Percentiles rank a stretch among this genome's conserved stretches.
phyloP scores from a whole-genome alignment of 2,797 vertebrate species.

The Enteromius trimaculatus region DNA sequence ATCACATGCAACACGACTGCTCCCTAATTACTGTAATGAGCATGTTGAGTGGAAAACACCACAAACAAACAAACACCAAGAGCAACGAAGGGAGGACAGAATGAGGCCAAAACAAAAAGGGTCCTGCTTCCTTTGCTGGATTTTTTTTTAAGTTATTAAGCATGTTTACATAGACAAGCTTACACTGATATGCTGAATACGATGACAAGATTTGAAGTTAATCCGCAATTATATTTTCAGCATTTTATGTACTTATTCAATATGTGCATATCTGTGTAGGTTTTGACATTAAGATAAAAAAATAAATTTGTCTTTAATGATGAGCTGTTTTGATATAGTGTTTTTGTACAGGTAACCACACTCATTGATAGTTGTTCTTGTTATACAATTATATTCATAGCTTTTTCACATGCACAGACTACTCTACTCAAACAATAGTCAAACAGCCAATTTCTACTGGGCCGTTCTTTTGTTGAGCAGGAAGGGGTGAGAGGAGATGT shows the following conservation, averaged over 20 bases:
- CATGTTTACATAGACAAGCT: background rate
- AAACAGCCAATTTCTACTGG: conserved; percentile 54
- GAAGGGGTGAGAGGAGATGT: conserved; percentile 34
- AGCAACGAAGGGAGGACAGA: background rate
- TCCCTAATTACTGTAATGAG: conserved; percentile 34
- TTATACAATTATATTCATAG: background rate
- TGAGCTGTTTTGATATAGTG: background rate
- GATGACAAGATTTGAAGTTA: background rate
- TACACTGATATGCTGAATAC: background rate
- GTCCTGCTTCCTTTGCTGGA: background rate
- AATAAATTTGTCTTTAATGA: background rate
- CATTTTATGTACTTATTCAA: background rate
- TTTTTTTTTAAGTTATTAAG: conserved; percentile 9
- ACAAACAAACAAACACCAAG: conserved; percentile 35
- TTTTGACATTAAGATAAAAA: background rate
- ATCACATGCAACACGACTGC: conserved; percentile 38
- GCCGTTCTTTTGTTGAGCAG: conserved; percentile 61
- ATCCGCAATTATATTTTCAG: background rate
- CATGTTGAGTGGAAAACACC: conserved; percentile 34
- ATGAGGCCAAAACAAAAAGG: conserved; percentile 8
- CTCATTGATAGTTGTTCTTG: background rate
- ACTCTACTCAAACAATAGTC: background rate
- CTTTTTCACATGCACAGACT: conserved; percentile 16
- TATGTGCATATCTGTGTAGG: background rate
- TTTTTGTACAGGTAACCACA: background rate